Percentiles rank a stretch among this genome's conserved stretches.
These are phyloP conservation scores for Drosophila athabasca DNA, from an alignment of 1,140 invertebrate genomes.

Conservation along the genomic window DNA sequence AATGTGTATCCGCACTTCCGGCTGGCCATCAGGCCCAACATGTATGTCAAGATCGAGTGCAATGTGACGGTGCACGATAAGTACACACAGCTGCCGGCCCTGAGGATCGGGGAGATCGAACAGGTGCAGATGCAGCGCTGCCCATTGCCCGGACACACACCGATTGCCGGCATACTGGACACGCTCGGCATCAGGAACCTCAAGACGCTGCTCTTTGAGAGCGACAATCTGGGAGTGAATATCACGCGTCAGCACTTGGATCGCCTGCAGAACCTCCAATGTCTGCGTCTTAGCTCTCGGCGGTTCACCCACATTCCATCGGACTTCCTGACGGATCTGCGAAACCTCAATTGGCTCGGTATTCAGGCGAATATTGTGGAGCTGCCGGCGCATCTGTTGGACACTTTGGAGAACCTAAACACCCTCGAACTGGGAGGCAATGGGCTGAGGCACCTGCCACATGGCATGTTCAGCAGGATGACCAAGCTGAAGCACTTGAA, in stretches of 20 bases:
- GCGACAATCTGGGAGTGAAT: conserved; percentile 71
- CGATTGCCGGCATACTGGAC: conserved; percentile 70
- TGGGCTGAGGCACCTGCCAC: conserved; percentile 85
- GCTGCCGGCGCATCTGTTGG: conserved; percentile 85
- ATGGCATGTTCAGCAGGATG: conserved; percentile 86
- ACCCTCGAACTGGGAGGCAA: conserved; percentile 87
- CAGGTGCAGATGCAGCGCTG: conserved; percentile 71
- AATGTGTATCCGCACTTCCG: conserved; percentile 63
- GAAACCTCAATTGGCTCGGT: conserved; percentile 86
- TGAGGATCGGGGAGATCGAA: conserved; percentile 60
- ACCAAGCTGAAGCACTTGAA: conserved; percentile 85
- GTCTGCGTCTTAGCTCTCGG: conserved; percentile 67
- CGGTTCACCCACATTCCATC: conserved; percentile 84
- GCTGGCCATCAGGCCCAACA: conserved; percentile 56
- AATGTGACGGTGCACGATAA: conserved; percentile 49
- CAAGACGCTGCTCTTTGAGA: conserved; percentile 67
- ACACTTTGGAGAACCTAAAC: conserved; percentile 85
- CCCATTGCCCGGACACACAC: conserved; percentile 63
- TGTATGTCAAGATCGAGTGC: conserved; percentile 70
- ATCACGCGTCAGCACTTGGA: conserved; percentile 67
- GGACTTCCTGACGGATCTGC: conserved; percentile 86
- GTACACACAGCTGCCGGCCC: conserved; percentile 63
- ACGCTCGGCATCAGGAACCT: conserved; percentile 63
- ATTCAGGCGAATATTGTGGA: conserved; percentile 86
- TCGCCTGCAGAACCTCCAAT: conserved; percentile 57